Evolutionary conservation across 1,140 invertebrate species (phyloP), one percentile per base, ranked within the genome.

Genomic region (Octopus sinensis): DNA sequence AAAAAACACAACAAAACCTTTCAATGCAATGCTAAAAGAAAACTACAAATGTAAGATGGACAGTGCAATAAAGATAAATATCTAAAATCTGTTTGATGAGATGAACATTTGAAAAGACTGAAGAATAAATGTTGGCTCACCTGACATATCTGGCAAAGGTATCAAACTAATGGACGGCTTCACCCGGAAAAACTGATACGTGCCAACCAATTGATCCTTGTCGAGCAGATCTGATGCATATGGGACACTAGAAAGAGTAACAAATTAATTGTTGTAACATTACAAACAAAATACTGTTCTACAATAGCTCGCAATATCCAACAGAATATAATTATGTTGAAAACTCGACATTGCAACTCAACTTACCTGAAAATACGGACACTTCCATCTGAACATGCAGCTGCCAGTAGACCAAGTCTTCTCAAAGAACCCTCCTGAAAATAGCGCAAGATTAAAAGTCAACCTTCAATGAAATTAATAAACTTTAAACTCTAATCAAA

Each of bases 351-450:
- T 3, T 43, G 30, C 30, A 43, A 43, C 30, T 43, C 30, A 43
- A 30, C 17, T 6, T 0, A 77, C 76, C 76, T 77, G 76, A 77
- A 77, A 23, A 77, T 77, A 5, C 76, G 5, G 5, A 77, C 23
- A 52, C 43, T 77, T 52, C 76, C 76, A 77, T 77, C 76, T 43
- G 76, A 77, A 43, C 76, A 77, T 43, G 76, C 76, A 77, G 76
- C 23, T 52, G 76, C 76, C 43, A 77, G 52, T 13, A 77, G 76
- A 51, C 76, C 76, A 77, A 77, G 30, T 51, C 52, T 9, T 6
- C 30, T 13, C 13, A 73, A 23, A 73, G 9, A 13, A 6, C 30
- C 68, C 68, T 73, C 68, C 68, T 73, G 68, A 6, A 73, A 73
- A 9, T n/a, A 13, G 30, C 4, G 6, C 17, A 73, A 73, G 30